Evolutionary conservation across 2,113 vertebrate species (phyloP).

Genomic region (Dipodomys stephensi): DNA sequence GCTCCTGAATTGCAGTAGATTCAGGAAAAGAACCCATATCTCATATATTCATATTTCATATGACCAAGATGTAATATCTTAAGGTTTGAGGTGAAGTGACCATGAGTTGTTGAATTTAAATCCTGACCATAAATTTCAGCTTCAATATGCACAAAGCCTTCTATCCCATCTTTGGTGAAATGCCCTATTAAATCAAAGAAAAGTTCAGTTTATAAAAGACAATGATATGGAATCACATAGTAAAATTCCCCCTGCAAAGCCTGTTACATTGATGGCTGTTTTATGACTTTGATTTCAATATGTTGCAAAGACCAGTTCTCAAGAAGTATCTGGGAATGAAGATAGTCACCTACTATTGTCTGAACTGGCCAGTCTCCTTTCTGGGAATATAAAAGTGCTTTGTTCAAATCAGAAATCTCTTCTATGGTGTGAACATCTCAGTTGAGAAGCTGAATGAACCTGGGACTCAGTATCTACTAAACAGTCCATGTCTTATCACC

Average conservation of each 20-base stretch:
- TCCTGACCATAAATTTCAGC: background rate
- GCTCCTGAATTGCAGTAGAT: background rate
- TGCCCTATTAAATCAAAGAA: background rate
- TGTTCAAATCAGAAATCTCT: constrained; percentile 11
- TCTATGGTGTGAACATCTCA: background rate
- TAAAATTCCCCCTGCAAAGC: background rate
- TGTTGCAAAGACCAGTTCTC: constrained; percentile 5
- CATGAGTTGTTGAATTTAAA: background rate
- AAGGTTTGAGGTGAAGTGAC: background rate
- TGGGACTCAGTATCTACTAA: background rate
- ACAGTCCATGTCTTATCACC: background rate
- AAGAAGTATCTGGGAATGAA: constrained; percentile 21
- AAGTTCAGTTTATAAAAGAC: constrained; percentile 16
- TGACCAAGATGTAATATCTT: background rate
- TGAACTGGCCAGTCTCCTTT: background rate
- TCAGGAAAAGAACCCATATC: no score
- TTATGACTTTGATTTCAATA: constrained; percentile 22
- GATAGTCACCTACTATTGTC: background rate
- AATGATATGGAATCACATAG: background rate
- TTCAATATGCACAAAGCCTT: background rate
- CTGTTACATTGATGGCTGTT: constrained; percentile 13
- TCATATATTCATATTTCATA: no score
- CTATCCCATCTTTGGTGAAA: background rate
- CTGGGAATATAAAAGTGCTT: background rate
- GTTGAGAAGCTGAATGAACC: background rate